Base-by-base conservation (phyloP, 2,113 vertebrate species). In the Urocitellus parryii region DNA sequence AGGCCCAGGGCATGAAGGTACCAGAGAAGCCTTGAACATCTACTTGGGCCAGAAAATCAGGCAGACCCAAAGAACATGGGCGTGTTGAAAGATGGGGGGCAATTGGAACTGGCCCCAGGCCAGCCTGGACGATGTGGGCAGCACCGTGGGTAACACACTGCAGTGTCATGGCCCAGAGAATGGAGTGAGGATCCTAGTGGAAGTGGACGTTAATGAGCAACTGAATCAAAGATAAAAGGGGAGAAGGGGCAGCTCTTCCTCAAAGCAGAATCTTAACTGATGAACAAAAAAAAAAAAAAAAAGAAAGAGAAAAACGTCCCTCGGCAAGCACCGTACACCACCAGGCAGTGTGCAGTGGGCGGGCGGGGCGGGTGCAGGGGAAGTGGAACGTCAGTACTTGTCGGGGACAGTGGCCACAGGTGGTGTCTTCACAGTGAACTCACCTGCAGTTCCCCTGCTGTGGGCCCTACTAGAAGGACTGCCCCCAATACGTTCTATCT, bases 51-150 rank as follows among this genome's bases (percentile, higher is more conserved):
- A 24, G 81, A 48, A 32, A 13, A 39, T 6, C 29, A 32, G 34
- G 56, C 2, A 3, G 42, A 8, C 3, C 51, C 24, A 2, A 17
- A 58, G 42, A 25, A 72, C 29, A 16, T 1, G 53, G n/a, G 58
- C 7, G 2, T 0, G 3, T 10, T 0, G 11, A 22, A 16, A 73
- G 12, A 5, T 10, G 63, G 34, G 37, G 34, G 0, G 11, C 10
- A 4, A 5, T 3, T 0, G 8, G 34, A 45, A 39, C 3, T 1
- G 0, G 22, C 20, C 29, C 32, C 18, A 5, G 42, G 56, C 65
- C 74, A 27, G 22, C 2, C 6, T 2, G 7, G 29, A 22, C 11
- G 13, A 37, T 18, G 16, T 78, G 39, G 61, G 56, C 34, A n/a
- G 13, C 68, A 24, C 74, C 17, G 51, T 16, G 42, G 45, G n/a